These are phyloP conservation scores for Epirrhoe tristata DNA, from an alignment of 2,888 invertebrate genomes.

Conservation along the genomic window DNA sequence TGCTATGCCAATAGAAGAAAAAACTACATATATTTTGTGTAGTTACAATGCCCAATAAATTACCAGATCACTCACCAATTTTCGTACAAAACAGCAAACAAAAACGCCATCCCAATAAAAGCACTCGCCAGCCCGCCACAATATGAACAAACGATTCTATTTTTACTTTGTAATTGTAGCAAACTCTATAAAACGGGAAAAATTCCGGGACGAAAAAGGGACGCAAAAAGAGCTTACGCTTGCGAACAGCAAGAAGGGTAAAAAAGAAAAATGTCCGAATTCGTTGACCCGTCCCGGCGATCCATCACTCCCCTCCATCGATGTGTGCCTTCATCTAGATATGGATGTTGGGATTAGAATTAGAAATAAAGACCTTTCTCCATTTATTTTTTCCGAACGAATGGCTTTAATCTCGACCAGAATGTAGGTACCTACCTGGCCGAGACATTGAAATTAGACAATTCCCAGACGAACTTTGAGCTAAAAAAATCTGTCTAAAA, in stretches of 20 bases:
- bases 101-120: slow-evolving; percentile 13
- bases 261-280: slow-evolving; percentile 87
- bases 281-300: slow-evolving; percentile 86
- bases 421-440: not conserved
- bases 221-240: slow-evolving; percentile 84
- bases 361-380: slow-evolving; percentile 58
- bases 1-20: too few species aligned
- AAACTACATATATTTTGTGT: not conserved
- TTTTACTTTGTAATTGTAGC: slow-evolving; percentile 84
- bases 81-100: not conserved
- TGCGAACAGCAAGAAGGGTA: slow-evolving; percentile 85
- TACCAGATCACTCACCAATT: not conserved
- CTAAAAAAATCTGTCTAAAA: too few species aligned
- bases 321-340: slow-evolving; percentile 56
- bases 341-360: slow-evolving; percentile 78
- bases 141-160: slow-evolving; percentile 79
- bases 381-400: slow-evolving; percentile 43
- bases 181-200: slow-evolving; percentile 82
- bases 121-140: slow-evolving; percentile 52
- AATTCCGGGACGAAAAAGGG: slow-evolving; percentile 80
- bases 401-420: slow-evolving; percentile 26
- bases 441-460: not conserved
- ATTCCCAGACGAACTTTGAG: not conserved
- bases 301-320: slow-evolving; percentile 84
- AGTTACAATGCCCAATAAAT: not conserved